Evolutionary conservation across 2,888 invertebrate genomes (phyloP).

Genomic region (Ferrisia virgata): DNA sequence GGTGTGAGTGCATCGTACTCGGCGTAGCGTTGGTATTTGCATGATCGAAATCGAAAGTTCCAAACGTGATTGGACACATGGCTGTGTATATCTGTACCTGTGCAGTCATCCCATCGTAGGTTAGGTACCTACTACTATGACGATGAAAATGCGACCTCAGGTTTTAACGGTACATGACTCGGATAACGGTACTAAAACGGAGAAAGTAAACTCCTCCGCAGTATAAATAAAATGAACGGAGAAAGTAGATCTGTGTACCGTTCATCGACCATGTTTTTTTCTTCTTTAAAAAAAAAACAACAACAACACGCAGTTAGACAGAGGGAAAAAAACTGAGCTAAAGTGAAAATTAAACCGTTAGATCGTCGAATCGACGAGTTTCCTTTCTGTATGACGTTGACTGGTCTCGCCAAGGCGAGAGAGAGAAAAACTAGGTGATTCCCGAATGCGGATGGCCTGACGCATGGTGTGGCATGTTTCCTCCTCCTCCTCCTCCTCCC

Average conservation of each 20-base stretch:
- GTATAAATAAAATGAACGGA: neutral
- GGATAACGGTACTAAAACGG: conserved; percentile 17
- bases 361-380: neutral
- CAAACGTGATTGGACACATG: neutral
- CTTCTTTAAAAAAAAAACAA: too few relatives aligned
- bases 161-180: conserved; percentile 10
- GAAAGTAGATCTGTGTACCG: conserved; percentile 17
- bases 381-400: neutral
- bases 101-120: too few relatives aligned
- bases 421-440: neutral
- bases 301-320: too few relatives aligned
- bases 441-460: too few relatives aligned
- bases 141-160: conserved; percentile 14
- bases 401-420: neutral
- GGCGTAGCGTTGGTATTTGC: neutral
- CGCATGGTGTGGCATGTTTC: too few relatives aligned
- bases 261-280: neutral
- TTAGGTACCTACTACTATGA: too few relatives aligned
- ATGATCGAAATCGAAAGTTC: conserved; percentile 26
- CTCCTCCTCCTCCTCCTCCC: too few relatives aligned
- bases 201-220: conserved; percentile 25
- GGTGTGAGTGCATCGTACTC: too few relatives aligned
- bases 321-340: neutral
- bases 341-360: conserved; percentile 29
- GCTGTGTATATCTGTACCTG: neutral